Evolutionary conservation across 2,888 invertebrate species (phyloP).

Genomic region (Protula sp.): DNA sequence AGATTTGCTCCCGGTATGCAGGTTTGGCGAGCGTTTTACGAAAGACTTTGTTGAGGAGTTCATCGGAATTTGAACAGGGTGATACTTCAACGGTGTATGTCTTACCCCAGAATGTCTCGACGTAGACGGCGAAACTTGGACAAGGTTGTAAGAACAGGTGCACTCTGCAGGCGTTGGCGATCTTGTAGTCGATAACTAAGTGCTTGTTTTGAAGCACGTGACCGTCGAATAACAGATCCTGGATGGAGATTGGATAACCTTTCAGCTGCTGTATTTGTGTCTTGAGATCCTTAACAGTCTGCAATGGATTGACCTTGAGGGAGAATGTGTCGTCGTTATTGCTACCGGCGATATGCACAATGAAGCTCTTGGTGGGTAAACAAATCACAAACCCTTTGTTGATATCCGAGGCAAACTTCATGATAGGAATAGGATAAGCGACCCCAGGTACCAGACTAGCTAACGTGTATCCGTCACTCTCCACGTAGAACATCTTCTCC

Average conservation of each 20-base stretch:
- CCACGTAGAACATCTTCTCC: not conserved
- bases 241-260: not conserved
- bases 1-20: constrained; percentile 28
- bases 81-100: constrained; percentile 36
- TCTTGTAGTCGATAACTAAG: not conserved
- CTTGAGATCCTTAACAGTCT: constrained; percentile 4
- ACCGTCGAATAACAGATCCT: constrained; percentile 4
- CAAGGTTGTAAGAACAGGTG: constrained; percentile 26
- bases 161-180: not conserved
- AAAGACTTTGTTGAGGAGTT: constrained; percentile 2
- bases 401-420: not conserved
- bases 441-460: not conserved
- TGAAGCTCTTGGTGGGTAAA: not conserved
- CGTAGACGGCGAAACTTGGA: constrained; percentile 30
- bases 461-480: not conserved
- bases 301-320: not conserved
- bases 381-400: constrained; percentile 5
- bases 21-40: not conserved
- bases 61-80: constrained; percentile 24
- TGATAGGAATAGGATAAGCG: constrained; percentile 1
- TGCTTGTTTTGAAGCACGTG: not conserved
- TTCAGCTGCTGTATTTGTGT: not conserved
- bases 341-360: not conserved
- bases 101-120: constrained; percentile 45
- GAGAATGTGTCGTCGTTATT: not conserved